phyloP scores from a whole-genome alignment of 2,113 vertebrate genomes.

The Pomatorhinus ruficollis region DNA sequence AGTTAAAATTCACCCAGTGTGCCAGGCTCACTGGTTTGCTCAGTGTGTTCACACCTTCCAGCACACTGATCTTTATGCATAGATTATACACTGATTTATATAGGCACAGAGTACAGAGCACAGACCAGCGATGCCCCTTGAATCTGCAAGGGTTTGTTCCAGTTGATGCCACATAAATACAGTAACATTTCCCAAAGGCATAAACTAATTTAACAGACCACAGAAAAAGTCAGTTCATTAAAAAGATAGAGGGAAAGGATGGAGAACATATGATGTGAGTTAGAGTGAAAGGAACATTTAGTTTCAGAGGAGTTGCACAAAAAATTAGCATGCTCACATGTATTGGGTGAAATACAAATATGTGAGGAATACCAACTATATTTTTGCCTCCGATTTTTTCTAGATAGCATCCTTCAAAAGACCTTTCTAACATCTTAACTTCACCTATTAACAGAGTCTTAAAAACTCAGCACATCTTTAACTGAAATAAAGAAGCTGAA shows the following conservation, averaged over 20 bases:
- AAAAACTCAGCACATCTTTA: not conserved
- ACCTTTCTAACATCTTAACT: not conserved
- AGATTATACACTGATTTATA: not conserved
- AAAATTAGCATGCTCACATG: not conserved
- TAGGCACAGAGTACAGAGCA: not conserved
- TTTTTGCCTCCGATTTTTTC: not conserved
- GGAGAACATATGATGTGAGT: rapidly evolving
- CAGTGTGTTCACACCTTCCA: not conserved
- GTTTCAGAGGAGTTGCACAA: not conserved
- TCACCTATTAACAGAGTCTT: not conserved
- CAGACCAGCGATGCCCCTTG: not conserved
- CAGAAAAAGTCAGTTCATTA: not conserved
- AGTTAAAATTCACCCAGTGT: not conserved
- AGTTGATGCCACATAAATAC: not conserved
- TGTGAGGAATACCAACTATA: not conserved
- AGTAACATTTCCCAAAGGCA: not conserved
- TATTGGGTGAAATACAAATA: not conserved
- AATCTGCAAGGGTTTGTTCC: not conserved
- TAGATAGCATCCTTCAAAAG: not conserved
- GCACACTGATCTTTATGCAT: not conserved
- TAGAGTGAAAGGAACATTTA: not conserved
- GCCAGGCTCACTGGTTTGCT: not conserved
- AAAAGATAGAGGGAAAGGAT: not conserved
- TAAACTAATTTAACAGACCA: not conserved
- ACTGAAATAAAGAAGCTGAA: not conserved